Conservation (phyloP, 2,113 vertebrate genomes). For the Cettia cetti region DNA sequence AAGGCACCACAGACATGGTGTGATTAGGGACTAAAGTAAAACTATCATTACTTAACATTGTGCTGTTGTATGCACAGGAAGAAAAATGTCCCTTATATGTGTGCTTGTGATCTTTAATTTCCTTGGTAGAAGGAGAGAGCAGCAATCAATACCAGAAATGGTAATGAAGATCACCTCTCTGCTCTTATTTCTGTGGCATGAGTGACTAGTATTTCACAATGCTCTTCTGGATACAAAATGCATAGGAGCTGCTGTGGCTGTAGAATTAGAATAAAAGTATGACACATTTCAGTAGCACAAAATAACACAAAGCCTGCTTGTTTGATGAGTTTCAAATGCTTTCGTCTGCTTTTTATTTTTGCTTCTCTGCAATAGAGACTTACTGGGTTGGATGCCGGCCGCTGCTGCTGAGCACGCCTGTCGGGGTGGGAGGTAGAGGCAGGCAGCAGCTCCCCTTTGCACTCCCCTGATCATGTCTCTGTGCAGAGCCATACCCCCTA, state of each 20-base stretch:
- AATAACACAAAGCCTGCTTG: constrained; percentile 4
- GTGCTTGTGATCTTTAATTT: constrained; percentile 46
- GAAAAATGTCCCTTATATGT: not conserved
- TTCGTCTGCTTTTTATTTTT: constrained; percentile 22
- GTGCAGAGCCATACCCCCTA: not conserved
- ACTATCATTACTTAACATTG: not conserved
- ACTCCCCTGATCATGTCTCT: not conserved
- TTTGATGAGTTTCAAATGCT: constrained; percentile 40
- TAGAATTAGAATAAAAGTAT: not conserved
- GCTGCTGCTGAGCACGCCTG: not conserved
- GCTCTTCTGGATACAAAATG: not conserved
- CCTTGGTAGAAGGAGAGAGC: not conserved
- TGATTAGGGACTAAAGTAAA: not conserved
- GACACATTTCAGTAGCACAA: not conserved
- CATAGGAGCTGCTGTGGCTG: not conserved
- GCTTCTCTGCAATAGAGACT: not conserved
- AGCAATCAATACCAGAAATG: constrained; percentile 1
- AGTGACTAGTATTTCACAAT: not conserved
- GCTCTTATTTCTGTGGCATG: not conserved
- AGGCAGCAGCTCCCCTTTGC: not conserved
- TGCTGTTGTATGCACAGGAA: not conserved
- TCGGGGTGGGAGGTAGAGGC: not conserved
- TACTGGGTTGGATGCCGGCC: not conserved
- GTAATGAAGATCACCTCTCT: not conserved
- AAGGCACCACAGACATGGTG: not conserved